phyloP scores from a whole-genome alignment of 1,140 invertebrate species.

The Ostrea denselamellosa region DNA sequence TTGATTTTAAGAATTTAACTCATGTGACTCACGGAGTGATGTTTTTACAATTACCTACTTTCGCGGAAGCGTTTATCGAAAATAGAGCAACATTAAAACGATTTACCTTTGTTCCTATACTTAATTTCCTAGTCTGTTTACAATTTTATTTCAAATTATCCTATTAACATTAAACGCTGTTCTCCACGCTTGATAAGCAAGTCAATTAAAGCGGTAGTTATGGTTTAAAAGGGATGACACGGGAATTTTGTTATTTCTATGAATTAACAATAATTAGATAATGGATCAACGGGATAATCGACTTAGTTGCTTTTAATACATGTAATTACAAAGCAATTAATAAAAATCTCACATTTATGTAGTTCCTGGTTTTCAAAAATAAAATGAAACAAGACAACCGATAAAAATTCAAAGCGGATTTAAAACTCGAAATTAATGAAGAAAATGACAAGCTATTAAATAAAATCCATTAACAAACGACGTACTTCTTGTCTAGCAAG shows the following conservation, averaged over 20 bases:
- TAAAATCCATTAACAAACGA: not conserved
- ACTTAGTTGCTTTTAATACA: not conserved
- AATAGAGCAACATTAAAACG: not conserved
- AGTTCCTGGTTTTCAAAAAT: slow-evolving; percentile 7
- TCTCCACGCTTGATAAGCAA: not conserved
- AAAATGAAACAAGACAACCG: slow-evolving; percentile 24
- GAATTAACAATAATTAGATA: not conserved
- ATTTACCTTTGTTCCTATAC: not conserved
- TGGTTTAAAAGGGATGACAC: not conserved
- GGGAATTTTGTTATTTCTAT: not conserved
- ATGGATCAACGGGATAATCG: not conserved
- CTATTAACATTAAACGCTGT: not conserved
- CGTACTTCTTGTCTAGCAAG: not conserved
- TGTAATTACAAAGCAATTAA: not conserved
- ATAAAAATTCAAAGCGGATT: not conserved
- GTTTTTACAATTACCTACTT: not conserved
- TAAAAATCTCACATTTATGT: not conserved
- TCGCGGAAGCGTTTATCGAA: not conserved
- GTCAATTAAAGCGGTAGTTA: not conserved
- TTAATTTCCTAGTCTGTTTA: not conserved
- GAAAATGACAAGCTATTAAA: not conserved
- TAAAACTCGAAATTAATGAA: not conserved
- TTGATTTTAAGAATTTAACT: not conserved
- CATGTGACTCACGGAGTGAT: not conserved
- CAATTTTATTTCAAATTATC: not conserved